A percentile compares a stretch with the other conserved stretches of the same genome.
Conservation (phyloP, 2,888 invertebrate species). For the Euplexia lucipara region DNA sequence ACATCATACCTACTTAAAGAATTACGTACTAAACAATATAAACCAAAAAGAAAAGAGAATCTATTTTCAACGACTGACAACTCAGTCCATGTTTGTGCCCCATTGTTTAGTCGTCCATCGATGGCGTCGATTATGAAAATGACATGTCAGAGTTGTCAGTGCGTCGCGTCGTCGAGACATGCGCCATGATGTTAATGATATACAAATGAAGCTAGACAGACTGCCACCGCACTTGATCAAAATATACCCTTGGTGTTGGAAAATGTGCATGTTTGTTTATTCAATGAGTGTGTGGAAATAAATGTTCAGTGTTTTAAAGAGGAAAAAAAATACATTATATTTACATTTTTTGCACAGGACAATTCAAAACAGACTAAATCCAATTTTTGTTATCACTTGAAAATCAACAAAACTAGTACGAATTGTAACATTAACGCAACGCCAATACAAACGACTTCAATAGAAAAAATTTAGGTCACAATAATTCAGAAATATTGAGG, state of each 20-base stretch:
- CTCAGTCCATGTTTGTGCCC: conserved; percentile 42
- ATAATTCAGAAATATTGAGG: too few species aligned
- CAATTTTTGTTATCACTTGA: too few species aligned
- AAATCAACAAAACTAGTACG: too few species aligned
- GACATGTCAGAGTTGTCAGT: conserved; percentile 72
- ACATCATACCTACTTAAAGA: not conserved
- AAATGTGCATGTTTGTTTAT: conserved; percentile 24
- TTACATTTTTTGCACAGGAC: not conserved
- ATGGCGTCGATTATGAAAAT: conserved; percentile 83
- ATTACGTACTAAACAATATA: conserved; percentile 3
- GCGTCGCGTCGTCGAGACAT: conserved; percentile 63
- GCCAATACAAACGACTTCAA: too few species aligned
- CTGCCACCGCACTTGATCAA: conserved; percentile 63
- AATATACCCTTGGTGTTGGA: conserved; percentile 38
- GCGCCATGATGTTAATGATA: conserved; percentile 76
- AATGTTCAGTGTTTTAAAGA: not conserved
- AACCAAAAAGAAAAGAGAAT: conserved; percentile 6
- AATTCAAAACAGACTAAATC: too few species aligned
- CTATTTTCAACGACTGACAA: conserved; percentile 23
- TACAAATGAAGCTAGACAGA: conserved; percentile 77
- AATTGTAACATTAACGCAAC: too few species aligned
- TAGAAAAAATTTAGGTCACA: too few species aligned
- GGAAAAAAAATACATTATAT: not conserved
- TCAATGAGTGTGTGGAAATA: not conserved
- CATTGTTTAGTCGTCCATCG: conserved; percentile 59